These are phyloP conservation scores for Drosophila kikkawai DNA, from an alignment of 1,140 invertebrate genomes.

Conservation along the genomic window DNA sequence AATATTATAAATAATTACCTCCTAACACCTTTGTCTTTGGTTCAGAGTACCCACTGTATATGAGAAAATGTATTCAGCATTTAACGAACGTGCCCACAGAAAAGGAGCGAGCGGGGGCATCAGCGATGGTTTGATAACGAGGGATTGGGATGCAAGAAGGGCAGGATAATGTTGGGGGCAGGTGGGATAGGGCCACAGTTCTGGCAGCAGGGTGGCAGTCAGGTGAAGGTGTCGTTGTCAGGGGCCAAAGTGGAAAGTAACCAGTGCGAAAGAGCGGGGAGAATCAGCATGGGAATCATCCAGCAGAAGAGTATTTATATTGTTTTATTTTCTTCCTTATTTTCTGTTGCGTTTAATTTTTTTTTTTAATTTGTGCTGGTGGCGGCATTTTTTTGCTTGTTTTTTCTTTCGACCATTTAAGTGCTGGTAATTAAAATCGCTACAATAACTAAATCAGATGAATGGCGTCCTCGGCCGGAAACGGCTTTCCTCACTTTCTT, in stretches of 20 bases:
- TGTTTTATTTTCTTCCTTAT: constrained; percentile 66
- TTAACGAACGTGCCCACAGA: constrained; percentile 71
- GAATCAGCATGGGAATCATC: constrained; percentile 13
- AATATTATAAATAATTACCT: background rate
- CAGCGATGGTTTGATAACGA: constrained; percentile 19
- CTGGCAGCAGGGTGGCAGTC: constrained; percentile 31
- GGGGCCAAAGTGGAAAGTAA: constrained; percentile 66
- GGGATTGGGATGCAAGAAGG: constrained; percentile 10
- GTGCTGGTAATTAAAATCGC: constrained; percentile 78
- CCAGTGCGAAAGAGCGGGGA: background rate
- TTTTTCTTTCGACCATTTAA: constrained; percentile 44
- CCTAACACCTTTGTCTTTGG: too few species aligned
- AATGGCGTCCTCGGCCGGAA: constrained; percentile 21
- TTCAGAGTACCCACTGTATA: constrained; percentile 8
- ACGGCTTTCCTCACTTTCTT: background rate
- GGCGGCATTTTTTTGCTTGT: constrained; percentile 15
- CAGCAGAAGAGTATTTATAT: constrained; percentile 60
- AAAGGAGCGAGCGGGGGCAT: constrained; percentile 5
- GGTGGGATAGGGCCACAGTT: constrained; percentile 3
- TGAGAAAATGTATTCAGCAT: constrained; percentile 81
- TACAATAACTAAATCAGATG: constrained; percentile 79
- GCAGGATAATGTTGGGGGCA: constrained; percentile 28
- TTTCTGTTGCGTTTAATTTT: constrained; percentile 56
- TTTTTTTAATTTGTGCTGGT: constrained; percentile 20
- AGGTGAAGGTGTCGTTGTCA: constrained; percentile 69